These are phyloP conservation scores for Phrynocephalus vlangalii DNA, from an alignment of 2,797 vertebrate genomes.

Conservation along the genomic window DNA sequence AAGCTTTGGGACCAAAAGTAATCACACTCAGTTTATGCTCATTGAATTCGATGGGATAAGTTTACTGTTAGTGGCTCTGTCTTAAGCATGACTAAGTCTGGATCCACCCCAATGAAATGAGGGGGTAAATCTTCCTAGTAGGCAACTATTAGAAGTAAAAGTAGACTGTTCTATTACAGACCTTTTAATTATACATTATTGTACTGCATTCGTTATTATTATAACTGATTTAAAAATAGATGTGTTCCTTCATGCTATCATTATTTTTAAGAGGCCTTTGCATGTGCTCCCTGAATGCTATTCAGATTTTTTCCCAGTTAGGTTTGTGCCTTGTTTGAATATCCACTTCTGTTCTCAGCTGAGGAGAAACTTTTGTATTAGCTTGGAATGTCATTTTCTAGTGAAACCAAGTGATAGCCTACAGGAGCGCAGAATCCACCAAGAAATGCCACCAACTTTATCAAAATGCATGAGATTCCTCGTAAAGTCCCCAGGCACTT, in stretches of 20 bases:
- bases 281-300: neutral
- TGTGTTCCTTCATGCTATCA: conserved; percentile 2
- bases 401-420: neutral
- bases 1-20: neutral
- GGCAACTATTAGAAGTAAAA: neutral
- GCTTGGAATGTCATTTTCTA: neutral
- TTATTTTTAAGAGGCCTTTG: neutral
- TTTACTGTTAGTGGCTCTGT: too few relatives aligned
- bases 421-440: neutral
- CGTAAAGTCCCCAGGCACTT: neutral
- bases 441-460: neutral
- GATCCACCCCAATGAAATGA: too few relatives aligned
- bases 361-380: neutral
- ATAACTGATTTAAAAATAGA: too few relatives aligned
- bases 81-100: too few relatives aligned
- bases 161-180: neutral
- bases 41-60: too few relatives aligned
- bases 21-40: neutral
- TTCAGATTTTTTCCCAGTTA: neutral
- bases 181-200: neutral
- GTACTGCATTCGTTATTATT: too few relatives aligned
- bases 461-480: neutral
- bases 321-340: neutral
- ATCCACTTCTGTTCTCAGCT: neutral
- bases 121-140: neutral